A percentile compares a stretch with the other conserved stretches of the same genome.
phyloP scores from a whole-genome alignment of 2,888 invertebrate species.

The Drosophila planitibia region DNA sequence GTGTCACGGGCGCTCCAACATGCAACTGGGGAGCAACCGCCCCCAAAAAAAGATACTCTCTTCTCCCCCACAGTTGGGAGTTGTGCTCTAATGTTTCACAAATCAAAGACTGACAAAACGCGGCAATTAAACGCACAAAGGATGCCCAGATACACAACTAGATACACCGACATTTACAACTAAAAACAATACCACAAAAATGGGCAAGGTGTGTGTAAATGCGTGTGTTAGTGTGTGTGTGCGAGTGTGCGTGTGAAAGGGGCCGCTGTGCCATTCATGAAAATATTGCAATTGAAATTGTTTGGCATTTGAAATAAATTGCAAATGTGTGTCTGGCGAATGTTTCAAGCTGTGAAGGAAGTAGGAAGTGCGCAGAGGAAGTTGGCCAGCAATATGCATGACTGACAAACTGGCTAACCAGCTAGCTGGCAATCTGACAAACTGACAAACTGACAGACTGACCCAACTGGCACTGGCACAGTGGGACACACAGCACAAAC shows the following conservation, averaged over 20 bases:
- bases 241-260: conserved; percentile 26
- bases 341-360: conserved; percentile 69
- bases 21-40: conserved; percentile 17
- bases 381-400: conserved; percentile 36
- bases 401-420: conserved; percentile 19
- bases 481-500: conserved; percentile 56
- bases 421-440: conserved; percentile 8
- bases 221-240: conserved; percentile 12
- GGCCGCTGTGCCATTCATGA: conserved; percentile 70
- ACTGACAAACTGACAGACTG: conserved; percentile 20
- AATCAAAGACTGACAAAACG: conserved; percentile 38
- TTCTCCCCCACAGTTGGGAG: background rate
- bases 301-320: conserved; percentile 77
- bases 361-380: conserved; percentile 68
- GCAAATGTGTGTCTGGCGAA: conserved; percentile 71
- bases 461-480: conserved; percentile 51
- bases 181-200: conserved; percentile 57
- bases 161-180: conserved; percentile 2
- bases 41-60: background rate
- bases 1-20: conserved; percentile 56
- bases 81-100: conserved; percentile 31
- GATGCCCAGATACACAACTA: conserved; percentile 9
- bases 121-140: conserved; percentile 35
- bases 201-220: conserved; percentile 42
- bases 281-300: conserved; percentile 70